Evolutionary conservation across 2,888 invertebrate species (phyloP).

Genomic region (Mythimna impura): DNA sequence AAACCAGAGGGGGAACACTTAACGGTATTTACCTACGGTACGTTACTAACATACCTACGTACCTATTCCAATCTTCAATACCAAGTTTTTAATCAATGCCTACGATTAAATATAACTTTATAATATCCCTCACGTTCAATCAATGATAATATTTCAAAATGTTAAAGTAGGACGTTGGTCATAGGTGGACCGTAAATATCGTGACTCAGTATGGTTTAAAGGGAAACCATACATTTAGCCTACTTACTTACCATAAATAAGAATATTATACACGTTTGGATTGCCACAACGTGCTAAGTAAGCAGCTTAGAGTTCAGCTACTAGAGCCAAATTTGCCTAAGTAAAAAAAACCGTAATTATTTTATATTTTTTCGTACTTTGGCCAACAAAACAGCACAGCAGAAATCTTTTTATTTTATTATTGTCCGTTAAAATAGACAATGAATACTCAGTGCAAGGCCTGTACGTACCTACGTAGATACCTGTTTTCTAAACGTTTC

Average conservation of each 20-base stretch:
- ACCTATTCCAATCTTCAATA: slow-evolving; percentile 23
- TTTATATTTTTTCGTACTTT: no score
- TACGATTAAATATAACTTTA: no score
- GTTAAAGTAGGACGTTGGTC: neutral
- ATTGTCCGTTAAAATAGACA: no score
- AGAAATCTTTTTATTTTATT: no score
- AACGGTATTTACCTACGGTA: slow-evolving; percentile 43
- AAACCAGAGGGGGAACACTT: slow-evolving; percentile 46
- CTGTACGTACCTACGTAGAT: no score
- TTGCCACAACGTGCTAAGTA: neutral
- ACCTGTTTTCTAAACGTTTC: slow-evolving; percentile 18
- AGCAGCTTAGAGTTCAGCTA: no score
- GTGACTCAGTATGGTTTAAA: neutral
- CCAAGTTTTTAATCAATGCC: neutral
- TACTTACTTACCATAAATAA: neutral
- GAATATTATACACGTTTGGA: neutral
- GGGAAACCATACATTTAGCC: neutral
- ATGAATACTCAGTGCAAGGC: no score
- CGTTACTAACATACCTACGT: slow-evolving; percentile 12
- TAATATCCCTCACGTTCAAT: neutral
- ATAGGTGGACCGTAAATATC: neutral
- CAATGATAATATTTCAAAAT: neutral
- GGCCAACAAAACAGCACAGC: no score
- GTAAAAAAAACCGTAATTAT: no score
- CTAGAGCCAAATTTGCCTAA: no score